Percentiles rank a stretch among this genome's conserved stretches.
Evolutionary conservation across 2,888 invertebrate genomes (phyloP).

Genomic region (Chouioia cunea): DNA sequence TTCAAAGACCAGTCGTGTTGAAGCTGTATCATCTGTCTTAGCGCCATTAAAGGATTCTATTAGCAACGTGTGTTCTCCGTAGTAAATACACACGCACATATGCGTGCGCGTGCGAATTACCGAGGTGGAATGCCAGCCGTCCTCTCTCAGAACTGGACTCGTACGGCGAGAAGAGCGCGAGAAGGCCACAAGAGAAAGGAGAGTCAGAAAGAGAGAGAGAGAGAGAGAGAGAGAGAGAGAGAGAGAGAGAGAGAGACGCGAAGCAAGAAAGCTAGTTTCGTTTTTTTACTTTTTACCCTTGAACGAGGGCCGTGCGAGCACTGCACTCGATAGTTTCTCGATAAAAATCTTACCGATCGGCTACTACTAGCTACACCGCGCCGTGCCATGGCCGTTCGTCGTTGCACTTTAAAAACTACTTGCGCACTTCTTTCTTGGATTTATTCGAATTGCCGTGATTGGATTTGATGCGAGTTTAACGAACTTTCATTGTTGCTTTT

Average conservation of each 20-base stretch:
- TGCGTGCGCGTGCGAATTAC: not conserved
- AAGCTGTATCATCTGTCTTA: not conserved
- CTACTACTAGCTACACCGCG: too few relatives aligned
- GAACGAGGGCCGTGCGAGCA: not conserved
- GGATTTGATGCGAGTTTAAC: too few relatives aligned
- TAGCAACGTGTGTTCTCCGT: not conserved
- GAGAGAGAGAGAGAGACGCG: not conserved
- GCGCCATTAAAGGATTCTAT: slow-evolving; percentile 31
- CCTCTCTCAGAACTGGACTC: slow-evolving; percentile 19
- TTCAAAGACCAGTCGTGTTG: slow-evolving; percentile 8
- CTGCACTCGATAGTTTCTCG: slow-evolving; percentile 8
- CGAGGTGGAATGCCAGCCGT: slow-evolving; percentile 20
- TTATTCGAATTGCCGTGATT: not conserved
- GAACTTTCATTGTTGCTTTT: too few relatives aligned
- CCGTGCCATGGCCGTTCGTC: too few relatives aligned
- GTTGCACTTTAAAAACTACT: slow-evolving; percentile 18
- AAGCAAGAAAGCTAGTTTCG: slow-evolving; percentile 34
- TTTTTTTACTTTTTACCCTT: slow-evolving; percentile 37
- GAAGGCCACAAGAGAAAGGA: slow-evolving; percentile 35
- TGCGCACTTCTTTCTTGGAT: not conserved
- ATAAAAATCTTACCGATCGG: slow-evolving; percentile 28
- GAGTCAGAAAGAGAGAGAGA: not conserved
- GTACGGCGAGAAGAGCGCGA: slow-evolving; percentile 2
- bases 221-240: slow-evolving; percentile 15
- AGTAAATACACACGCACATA: not conserved